Conservation (phyloP, 2,113 vertebrate genomes). For the Craseonycteris thonglongyai region DNA sequence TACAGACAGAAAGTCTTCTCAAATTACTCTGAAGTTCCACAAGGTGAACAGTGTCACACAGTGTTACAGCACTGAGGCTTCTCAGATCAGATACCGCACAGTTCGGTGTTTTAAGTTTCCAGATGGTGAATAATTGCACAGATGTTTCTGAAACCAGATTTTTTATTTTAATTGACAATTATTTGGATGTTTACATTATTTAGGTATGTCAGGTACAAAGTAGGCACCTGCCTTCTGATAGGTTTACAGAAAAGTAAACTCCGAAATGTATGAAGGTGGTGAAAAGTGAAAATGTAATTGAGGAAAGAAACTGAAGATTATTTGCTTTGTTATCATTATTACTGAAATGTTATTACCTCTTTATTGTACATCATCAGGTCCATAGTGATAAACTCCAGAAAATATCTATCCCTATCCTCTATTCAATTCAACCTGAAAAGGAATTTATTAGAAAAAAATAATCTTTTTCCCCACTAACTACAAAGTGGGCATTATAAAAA, state of each 20-base stretch:
- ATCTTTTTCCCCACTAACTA: background rate
- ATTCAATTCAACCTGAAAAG: background rate
- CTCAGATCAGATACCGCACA: background rate
- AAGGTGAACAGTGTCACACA: background rate
- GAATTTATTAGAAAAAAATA: background rate
- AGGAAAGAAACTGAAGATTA: background rate
- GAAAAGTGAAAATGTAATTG: background rate
- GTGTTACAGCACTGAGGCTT: background rate
- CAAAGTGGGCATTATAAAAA: background rate
- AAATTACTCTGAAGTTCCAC: background rate
- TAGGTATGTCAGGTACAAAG: background rate
- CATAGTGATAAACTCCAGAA: background rate
- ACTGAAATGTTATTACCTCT: background rate
- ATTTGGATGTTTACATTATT: background rate
- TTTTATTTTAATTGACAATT: background rate
- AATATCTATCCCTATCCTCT: background rate
- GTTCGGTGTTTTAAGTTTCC: background rate
- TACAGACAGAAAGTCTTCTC: background rate
- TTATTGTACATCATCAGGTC: background rate
- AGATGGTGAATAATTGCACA: background rate
- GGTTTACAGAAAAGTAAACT: background rate
- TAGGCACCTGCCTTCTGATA: background rate
- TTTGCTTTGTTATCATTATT: background rate
- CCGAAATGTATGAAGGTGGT: background rate
- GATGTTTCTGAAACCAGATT: background rate